Evolutionary conservation across 2,888 invertebrate genomes (phyloP), one percentile per base, ranked within the genome.

Genomic region (Drosophila leonis): DNA sequence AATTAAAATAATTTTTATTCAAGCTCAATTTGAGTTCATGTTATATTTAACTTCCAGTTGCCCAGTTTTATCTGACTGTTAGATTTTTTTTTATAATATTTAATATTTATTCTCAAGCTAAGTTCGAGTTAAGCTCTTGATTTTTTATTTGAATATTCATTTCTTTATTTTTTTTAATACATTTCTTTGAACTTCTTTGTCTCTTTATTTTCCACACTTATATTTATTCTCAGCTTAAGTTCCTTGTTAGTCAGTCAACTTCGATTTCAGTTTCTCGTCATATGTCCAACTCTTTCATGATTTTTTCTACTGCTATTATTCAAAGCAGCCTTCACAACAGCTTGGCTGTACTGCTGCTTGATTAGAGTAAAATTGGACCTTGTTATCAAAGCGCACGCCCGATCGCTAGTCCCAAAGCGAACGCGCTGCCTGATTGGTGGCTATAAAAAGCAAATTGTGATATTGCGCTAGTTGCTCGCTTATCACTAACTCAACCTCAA

Each of bases 381-480:
- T 65, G 72, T 68, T 88, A 88, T 83, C 87, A 63, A 46, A 48
- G 72, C 73, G 83, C 77, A 77, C 85, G 77, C 80, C 80, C 80
- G 85, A 65, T 82, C 64, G 76, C 68, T 57, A 77, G 83, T 63
- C 67, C 67, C 77, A 35, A 56, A 80, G 78, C 71, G 77, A 63
- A 31, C 29, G 70, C 60, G 65, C 73, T 76, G 75, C 67, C 77
- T 75, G 84, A 85, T 86, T 83, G 86, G 72, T 73, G 59, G 67
- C 86, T 88, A 86, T 83, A 68, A 86, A 83, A 86, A 88, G 88
- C 75, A 49, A 52, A 49, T 65, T 61, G 61, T 68, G 75, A 63
- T 83, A 82, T 80, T 83, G 83, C 75, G 78, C 82, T 78, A 75
- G 83, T 80, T 78, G 61, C 60, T 49, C 60, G 65, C 72, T 88